Conservation (phyloP, 1,140 invertebrate genomes). For the Neuroterus valhalla region DNA sequence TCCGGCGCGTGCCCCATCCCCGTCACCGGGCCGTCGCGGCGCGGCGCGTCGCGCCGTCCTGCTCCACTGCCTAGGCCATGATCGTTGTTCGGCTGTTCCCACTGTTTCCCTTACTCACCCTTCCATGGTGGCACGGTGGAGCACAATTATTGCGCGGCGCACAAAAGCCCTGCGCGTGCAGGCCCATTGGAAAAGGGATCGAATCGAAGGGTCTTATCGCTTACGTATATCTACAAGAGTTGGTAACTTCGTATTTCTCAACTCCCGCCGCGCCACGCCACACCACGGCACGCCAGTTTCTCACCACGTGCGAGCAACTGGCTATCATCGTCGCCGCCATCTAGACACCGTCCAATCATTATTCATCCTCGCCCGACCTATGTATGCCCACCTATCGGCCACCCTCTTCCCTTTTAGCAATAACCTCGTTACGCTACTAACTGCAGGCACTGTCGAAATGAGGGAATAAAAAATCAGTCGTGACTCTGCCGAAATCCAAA, state of each 20-base stretch:
- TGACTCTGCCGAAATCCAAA: slow-evolving; percentile 4
- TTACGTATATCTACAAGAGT: slow-evolving; percentile 16
- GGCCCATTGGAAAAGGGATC: slow-evolving; percentile 14
- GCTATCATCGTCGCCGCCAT: slow-evolving; percentile 48
- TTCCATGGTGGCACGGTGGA: slow-evolving; percentile 24
- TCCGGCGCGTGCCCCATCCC: slow-evolving; percentile 71
- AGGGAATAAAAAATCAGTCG: neutral
- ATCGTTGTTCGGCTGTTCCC: slow-evolving; percentile 17
- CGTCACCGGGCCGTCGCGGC: slow-evolving; percentile 19
- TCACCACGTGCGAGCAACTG: slow-evolving; percentile 34
- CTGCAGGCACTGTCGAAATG: neutral
- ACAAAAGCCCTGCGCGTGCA: slow-evolving; percentile 46
- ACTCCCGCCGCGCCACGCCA: slow-evolving; percentile 40
- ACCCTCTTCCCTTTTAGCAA: slow-evolving; percentile 57
- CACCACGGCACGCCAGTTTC: slow-evolving; percentile 52
- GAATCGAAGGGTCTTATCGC: slow-evolving; percentile 8
- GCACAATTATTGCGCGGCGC: slow-evolving; percentile 52
- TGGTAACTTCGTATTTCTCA: slow-evolving; percentile 34
- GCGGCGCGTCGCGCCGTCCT: slow-evolving; percentile 67
- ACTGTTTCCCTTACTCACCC: slow-evolving; percentile 38
- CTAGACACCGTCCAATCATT: slow-evolving; percentile 70
- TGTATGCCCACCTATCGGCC: slow-evolving; percentile 42
- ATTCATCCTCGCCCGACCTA: slow-evolving; percentile 71
- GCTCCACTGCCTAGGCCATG: slow-evolving; percentile 39
- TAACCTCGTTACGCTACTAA: slow-evolving; percentile 59